phyloP scores from a whole-genome alignment of 30 jellyfish, hydroid and myxozoan species.

The Calvadosia cruxmelitensis region DNA sequence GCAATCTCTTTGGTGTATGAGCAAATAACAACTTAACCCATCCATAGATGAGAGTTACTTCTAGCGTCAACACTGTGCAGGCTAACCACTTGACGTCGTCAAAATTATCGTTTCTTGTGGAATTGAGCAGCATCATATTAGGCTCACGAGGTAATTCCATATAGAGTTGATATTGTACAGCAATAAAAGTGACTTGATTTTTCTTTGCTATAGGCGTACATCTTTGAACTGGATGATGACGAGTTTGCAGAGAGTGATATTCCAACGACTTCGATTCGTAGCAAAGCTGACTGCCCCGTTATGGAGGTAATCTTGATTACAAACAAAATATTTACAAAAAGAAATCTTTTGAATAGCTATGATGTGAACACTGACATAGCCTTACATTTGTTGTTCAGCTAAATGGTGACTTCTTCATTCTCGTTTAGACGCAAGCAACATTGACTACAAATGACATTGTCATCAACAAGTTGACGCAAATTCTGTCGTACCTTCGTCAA shows the following conservation, averaged over 20 bases:
- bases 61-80: too few relatives aligned
- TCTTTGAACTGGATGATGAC: slow-evolving; percentile 72
- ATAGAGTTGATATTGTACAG: too few relatives aligned
- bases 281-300: slow-evolving; percentile 98
- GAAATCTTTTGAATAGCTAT: too few relatives aligned
- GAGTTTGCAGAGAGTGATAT: slow-evolving; percentile 82
- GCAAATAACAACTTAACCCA: too few relatives aligned
- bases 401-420: neutral
- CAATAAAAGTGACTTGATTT: neutral
- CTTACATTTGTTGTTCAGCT: neutral
- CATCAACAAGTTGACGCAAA: slow-evolving; percentile 92
- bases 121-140: too few relatives aligned
- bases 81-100: too few relatives aligned
- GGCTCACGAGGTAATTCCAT: too few relatives aligned
- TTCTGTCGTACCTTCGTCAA: slow-evolving; percentile 87
- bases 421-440: slow-evolving; percentile 71
- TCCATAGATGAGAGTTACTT: too few relatives aligned
- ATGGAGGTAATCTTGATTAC: slow-evolving; percentile 56
- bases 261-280: slow-evolving; percentile 87
- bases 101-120: too few relatives aligned
- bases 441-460: slow-evolving; percentile 96
- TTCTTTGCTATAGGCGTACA: slow-evolving; percentile 65
- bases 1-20: too few relatives aligned
- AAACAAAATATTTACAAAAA: too few relatives aligned
- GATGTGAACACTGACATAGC: neutral